These are phyloP conservation scores for Lepus europaeus DNA, from an alignment of 2,113 vertebrate species.

Conservation along the genomic window DNA sequence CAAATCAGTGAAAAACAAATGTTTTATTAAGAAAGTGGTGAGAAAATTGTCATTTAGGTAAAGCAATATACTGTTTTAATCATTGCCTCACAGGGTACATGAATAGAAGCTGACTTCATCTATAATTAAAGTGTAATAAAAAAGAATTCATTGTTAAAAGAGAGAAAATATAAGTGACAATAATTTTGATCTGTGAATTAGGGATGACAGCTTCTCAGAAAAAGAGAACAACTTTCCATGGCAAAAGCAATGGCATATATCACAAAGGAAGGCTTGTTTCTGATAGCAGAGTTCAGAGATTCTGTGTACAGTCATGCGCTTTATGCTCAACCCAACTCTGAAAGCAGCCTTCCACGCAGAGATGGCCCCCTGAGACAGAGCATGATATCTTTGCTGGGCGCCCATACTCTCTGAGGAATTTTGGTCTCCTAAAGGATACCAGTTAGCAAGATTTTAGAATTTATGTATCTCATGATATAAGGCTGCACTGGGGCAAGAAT, in stretches of 20 bases:
- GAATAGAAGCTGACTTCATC: slow-evolving; percentile 9
- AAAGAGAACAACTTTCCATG: neutral
- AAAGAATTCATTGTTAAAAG: neutral
- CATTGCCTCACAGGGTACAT: slow-evolving; percentile 1
- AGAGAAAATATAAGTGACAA: neutral
- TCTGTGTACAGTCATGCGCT: too few relatives aligned
- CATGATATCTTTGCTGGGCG: fast-evolving
- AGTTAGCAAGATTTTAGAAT: neutral
- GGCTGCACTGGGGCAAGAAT: neutral
- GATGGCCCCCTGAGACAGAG: neutral
- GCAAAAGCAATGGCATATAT: neutral
- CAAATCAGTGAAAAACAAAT: neutral
- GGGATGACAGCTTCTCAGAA: neutral
- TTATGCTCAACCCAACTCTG: neutral
- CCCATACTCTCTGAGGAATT: neutral
- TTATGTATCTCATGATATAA: neutral
- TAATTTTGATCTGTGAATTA: neutral
- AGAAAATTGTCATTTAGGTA: slow-evolving; percentile 22
- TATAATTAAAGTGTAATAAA: slow-evolving; percentile 55
- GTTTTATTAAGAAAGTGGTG: slow-evolving; percentile 11
- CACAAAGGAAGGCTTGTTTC: neutral
- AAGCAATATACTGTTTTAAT: slow-evolving; percentile 27
- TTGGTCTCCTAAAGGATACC: neutral
- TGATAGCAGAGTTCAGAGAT: neutral
- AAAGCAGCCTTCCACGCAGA: neutral